Evolutionary conservation across 2,113 vertebrate genomes (phyloP).

Genomic region (Gymnarchus niloticus): DNA sequence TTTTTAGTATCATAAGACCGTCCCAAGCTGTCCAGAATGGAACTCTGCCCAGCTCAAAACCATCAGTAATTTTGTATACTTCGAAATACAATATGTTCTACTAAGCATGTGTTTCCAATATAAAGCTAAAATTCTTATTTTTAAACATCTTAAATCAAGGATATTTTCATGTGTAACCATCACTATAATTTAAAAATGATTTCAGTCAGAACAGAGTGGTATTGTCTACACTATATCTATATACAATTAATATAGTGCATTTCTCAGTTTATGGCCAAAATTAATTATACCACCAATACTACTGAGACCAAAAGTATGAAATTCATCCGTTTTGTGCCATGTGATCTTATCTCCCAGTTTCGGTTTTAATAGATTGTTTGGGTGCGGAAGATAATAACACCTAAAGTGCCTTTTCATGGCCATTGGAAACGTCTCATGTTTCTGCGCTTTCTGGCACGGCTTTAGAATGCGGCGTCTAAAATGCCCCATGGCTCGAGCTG

Average conservation of each 20-base stretch:
- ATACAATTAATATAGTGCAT: background rate
- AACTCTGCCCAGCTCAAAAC: constrained; percentile 22
- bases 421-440: constrained; percentile 51
- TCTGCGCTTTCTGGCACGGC: constrained; percentile 48
- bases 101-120: constrained; percentile 24
- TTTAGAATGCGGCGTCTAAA: constrained; percentile 35
- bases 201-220: background rate
- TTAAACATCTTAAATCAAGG: background rate
- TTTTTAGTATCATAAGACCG: constrained; percentile 52
- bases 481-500: constrained; percentile 55
- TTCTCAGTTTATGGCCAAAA: background rate
- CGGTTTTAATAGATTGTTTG: constrained; percentile 36
- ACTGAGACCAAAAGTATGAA: background rate
- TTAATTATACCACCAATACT: background rate
- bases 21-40: constrained; percentile 12
- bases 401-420: constrained; percentile 43
- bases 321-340: background rate
- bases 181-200: background rate
- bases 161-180: background rate
- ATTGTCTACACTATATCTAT: background rate
- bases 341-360: constrained; percentile 29
- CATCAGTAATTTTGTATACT: constrained; percentile 14
- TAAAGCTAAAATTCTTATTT: constrained; percentile 1
- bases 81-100: constrained; percentile 13
- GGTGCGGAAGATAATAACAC: constrained; percentile 31